Base-by-base conservation (phyloP, 1,140 invertebrate species). In the Caenorhabditis tropicalis region DNA sequence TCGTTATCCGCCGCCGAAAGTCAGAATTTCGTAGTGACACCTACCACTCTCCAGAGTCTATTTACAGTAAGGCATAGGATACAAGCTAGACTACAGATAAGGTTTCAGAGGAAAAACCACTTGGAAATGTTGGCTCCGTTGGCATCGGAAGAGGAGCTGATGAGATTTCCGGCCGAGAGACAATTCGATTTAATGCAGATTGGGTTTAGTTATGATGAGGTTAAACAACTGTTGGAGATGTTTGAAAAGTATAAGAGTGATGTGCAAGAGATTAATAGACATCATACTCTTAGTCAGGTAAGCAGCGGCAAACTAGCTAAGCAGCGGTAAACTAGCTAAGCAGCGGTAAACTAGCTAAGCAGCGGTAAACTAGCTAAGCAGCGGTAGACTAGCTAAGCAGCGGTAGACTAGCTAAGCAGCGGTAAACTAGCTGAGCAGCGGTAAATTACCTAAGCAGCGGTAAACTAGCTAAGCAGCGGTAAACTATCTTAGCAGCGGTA, bases 151-250 rank as follows among this genome's bases (percentile, higher is more conserved):
- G 83, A 85, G 39, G 84, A 85, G 15, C 31, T 65, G 46, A 39
- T 36, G 27, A 85, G 70, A 56, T 46, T 85, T 21, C 84, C 84
- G 10, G 84, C 84, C 7, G 79, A 85, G 19, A 6, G 84, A 36
- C 49, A 74, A 29, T 48, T 85, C 19, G 79, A 85, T 48, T 51
- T 85, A 19, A 49, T 85, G 60, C 81, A 85, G 16, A 48, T 85
- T 21, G 84, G 84, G 27, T 85, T 85, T 36, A 53, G 43, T 51
- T 85, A 74, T 27, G 84, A 85, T 49, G 84, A 85, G 31, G 53
- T 85, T 2, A 85, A 82, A 33, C 80, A 82, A 81, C 33, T 85
- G 15, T 29, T 51, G 6, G 83, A 84, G n/a, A 84, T 84, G 70
- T 84, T 84, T 53, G 83, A 84, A 7, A 65, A 84, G 12, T 84